Percentiles rank a stretch among this genome's conserved stretches.
These are phyloP conservation scores for Cyphomyrmex costatus DNA, from an alignment of 1,140 invertebrate genomes.

Conservation along the genomic window DNA sequence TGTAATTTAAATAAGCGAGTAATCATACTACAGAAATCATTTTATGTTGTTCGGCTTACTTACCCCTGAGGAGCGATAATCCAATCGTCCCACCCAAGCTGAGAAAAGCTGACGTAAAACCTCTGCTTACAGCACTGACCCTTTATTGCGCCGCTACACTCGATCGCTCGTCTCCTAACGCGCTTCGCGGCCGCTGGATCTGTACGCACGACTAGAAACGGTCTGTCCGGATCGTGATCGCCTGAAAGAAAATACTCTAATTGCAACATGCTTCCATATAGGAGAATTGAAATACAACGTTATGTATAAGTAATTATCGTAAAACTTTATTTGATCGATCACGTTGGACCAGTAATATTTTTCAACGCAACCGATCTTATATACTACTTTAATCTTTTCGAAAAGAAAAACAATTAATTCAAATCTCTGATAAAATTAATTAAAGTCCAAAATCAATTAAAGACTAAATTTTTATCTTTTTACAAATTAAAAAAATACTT, in stretches of 20 bases:
- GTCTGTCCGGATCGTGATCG: constrained; percentile 89
- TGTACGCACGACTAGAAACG: constrained; percentile 94
- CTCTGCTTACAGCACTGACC: constrained; percentile 96
- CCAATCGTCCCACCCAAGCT: constrained; percentile 98
- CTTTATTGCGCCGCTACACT: constrained; percentile 91
- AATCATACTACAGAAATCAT: not conserved
- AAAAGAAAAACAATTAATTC: not conserved
- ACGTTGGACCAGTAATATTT: not conserved
- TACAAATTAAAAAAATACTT: not conserved
- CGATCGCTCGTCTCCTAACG: constrained; percentile 92
- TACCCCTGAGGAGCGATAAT: constrained; percentile 94
- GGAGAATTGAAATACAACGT: not conserved
- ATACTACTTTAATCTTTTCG: not conserved
- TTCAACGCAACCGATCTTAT: not conserved
- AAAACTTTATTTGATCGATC: not conserved
- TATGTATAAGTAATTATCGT: not conserved
- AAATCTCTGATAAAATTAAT: not conserved
- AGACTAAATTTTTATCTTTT: not conserved
- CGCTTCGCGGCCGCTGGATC: constrained; percentile 89
- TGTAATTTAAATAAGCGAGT: not conserved
- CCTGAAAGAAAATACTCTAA: constrained; percentile 68
- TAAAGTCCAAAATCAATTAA: not conserved
- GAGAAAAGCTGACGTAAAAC: constrained; percentile 96
- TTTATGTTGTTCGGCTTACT: constrained; percentile 45
- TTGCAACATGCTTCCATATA: not conserved